phyloP scores from a whole-genome alignment of 2,113 vertebrate species.

The Nesoenas mayeri region DNA sequence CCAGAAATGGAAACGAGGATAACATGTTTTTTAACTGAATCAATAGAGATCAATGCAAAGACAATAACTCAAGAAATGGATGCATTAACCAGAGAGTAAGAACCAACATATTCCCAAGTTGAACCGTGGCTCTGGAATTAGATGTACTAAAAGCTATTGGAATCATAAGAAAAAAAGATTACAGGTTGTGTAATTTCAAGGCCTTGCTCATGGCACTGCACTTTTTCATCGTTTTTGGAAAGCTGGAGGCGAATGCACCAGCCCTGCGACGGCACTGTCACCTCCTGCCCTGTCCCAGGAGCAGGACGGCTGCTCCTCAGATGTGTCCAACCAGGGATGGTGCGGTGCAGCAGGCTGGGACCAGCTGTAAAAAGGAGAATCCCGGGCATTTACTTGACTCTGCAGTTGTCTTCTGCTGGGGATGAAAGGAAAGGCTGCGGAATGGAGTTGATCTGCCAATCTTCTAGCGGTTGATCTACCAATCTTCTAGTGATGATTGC shows the following conservation, averaged over 20 bases:
- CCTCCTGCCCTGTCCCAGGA: neutral
- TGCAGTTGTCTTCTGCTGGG: neutral
- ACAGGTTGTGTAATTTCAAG: neutral
- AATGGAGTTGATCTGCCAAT: too few species aligned
- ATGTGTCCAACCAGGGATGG: rapidly evolving
- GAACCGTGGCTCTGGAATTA: neutral
- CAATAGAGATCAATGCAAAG: conserved; percentile 61
- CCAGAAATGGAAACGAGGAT: conserved; percentile 7
- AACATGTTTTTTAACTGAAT: conserved; percentile 30
- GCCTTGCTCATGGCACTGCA: neutral
- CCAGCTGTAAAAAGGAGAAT: neutral
- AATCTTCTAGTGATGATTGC: neutral
- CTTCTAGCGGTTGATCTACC: neutral
- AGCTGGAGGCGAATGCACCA: neutral
- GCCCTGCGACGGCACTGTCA: neutral
- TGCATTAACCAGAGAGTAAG: neutral
- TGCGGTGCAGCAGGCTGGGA: rapidly evolving
- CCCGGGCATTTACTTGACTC: neutral
- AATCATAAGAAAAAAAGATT: neutral
- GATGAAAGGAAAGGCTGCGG: neutral
- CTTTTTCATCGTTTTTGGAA: neutral
- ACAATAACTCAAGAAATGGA: conserved; percentile 47
- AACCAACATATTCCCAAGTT: neutral
- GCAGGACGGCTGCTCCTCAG: rapidly evolving
- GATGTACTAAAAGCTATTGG: neutral